Evolutionary conservation across 1,140 invertebrate species (phyloP).

Genomic region (Wiebesia pumilae): DNA sequence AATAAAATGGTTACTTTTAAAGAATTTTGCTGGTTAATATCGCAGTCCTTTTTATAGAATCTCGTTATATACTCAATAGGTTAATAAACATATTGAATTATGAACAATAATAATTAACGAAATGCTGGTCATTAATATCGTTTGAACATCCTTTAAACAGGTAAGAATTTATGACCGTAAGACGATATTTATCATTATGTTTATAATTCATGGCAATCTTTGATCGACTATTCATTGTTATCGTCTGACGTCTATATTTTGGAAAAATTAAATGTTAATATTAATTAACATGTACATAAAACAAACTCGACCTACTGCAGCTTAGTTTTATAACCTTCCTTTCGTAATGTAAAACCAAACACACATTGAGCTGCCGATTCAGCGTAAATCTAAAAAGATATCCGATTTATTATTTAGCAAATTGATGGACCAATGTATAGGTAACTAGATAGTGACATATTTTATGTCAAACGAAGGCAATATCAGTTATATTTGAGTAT

Average conservation of each 20-base stretch:
- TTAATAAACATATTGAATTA: too few relatives aligned
- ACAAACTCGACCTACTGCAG: slow-evolving; percentile 6
- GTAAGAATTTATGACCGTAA: neutral
- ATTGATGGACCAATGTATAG: neutral
- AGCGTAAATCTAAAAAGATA: neutral
- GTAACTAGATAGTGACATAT: neutral
- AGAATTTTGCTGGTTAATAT: too few relatives aligned
- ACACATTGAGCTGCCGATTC: neutral
- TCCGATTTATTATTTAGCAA: neutral
- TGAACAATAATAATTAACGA: too few relatives aligned
- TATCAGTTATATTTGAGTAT: neutral
- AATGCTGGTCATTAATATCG: neutral
- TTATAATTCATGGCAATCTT: too few relatives aligned
- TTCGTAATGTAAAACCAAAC: neutral
- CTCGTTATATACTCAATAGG: too few relatives aligned
- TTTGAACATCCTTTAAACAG: neutral
- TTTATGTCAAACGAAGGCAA: neutral
- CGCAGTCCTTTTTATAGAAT: too few relatives aligned
- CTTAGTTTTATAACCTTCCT: slow-evolving; percentile 30
- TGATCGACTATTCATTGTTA: too few relatives aligned
- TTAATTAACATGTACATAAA: neutral
- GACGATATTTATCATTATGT: neutral
- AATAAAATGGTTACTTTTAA: too few relatives aligned
- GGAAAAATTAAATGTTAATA: neutral
- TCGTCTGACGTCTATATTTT: too few relatives aligned